Evolutionary conservation across 2,113 vertebrate species (phyloP).

Genomic region (cat (Felis catus)): DNA sequence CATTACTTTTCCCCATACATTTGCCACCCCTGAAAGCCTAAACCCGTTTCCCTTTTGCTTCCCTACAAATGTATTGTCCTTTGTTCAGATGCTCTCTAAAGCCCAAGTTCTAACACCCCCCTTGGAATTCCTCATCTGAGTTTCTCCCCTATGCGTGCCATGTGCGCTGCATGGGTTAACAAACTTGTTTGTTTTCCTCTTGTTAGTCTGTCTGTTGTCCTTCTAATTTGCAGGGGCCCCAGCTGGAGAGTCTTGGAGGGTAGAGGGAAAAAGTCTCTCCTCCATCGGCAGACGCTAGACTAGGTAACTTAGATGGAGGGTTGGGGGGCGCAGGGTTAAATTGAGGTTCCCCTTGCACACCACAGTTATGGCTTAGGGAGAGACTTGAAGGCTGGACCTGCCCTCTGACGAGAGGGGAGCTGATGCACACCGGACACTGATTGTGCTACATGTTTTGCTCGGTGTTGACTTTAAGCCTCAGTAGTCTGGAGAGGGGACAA

Average conservation of each 20-base stretch:
- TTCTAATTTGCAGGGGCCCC: not conserved
- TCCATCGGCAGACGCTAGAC: not conserved
- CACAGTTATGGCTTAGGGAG: not conserved
- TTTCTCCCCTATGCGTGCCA: not conserved
- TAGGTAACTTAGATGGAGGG: too few species aligned
- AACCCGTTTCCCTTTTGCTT: not conserved
- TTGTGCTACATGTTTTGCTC: not conserved
- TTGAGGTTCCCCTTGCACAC: not conserved
- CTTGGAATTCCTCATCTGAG: not conserved
- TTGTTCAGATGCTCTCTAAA: not conserved
- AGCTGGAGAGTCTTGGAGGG: not conserved
- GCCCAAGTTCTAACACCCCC: not conserved
- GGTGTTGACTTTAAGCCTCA: not conserved
- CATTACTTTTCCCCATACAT: not conserved
- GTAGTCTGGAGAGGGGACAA: not conserved
- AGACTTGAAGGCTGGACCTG: fast-evolving
- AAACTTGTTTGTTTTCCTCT: not conserved
- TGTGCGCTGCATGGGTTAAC: fast-evolving
- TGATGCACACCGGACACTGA: too few species aligned
- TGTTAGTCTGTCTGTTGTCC: not conserved
- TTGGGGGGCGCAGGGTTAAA: too few species aligned
- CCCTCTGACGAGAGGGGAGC: not conserved
- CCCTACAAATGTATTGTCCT: not conserved
- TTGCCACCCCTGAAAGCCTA: not conserved
- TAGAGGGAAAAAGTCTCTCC: not conserved